Percentiles rank a stretch among this genome's conserved stretches.
These are phyloP conservation scores for Malurus melanocephalus DNA, from an alignment of 2,113 vertebrate species.

Conservation along the genomic window DNA sequence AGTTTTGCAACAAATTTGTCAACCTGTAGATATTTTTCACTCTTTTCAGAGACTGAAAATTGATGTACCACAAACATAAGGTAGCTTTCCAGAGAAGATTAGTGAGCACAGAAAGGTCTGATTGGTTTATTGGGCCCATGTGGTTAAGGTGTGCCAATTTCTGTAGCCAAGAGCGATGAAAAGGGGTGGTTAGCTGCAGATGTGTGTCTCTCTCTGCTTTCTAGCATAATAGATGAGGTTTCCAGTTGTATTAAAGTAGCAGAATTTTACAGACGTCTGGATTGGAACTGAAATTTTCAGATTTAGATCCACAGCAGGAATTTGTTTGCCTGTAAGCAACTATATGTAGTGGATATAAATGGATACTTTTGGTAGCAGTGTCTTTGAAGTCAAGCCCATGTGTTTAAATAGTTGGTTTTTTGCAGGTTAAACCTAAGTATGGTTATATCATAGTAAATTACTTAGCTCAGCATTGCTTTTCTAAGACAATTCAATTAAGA, in stretches of 20 bases:
- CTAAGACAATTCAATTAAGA: background rate
- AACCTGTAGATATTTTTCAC: background rate
- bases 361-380: background rate
- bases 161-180: background rate
- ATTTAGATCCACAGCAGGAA: background rate
- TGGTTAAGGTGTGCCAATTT: constrained; percentile 29
- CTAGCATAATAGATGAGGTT: background rate
- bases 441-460: background rate
- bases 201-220: background rate
- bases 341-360: background rate
- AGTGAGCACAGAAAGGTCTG: constrained; percentile 9
- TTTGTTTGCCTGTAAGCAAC: background rate
- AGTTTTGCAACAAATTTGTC: background rate
- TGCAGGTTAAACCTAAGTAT: background rate
- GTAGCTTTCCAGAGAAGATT: background rate
- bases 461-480: background rate
- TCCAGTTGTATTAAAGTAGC: background rate
- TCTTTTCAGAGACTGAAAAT: background rate
- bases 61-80: background rate
- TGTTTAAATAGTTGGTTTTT: background rate
- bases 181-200: background rate
- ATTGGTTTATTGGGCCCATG: constrained; percentile 24
- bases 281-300: background rate
- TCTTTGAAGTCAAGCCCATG: background rate
- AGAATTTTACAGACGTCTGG: background rate